phyloP scores from a whole-genome alignment of 2,888 invertebrate species.

The Tachystola acroxantha region DNA sequence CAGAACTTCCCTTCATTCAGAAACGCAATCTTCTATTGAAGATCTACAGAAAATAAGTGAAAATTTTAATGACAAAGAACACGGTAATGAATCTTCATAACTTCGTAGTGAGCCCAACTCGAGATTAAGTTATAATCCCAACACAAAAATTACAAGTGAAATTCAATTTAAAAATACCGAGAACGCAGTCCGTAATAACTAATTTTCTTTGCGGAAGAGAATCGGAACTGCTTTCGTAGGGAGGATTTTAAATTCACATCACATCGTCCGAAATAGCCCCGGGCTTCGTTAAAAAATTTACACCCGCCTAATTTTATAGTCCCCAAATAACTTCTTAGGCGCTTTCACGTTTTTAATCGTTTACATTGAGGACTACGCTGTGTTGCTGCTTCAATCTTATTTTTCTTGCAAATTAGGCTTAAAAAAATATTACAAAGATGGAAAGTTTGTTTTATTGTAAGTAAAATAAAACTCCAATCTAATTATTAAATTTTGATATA shows the following conservation, averaged over 20 bases:
- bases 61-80: too few relatives aligned
- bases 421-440: too few relatives aligned
- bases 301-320: constrained; percentile 52
- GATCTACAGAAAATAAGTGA: too few relatives aligned
- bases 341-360: constrained; percentile 42
- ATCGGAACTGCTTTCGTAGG: neutral
- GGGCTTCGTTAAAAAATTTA: constrained; percentile 42
- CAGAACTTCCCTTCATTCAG: too few relatives aligned
- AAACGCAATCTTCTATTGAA: too few relatives aligned
- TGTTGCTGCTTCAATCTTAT: neutral
- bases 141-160: constrained; percentile 13
- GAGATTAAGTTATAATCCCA: constrained; percentile 8
- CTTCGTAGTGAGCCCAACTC: too few relatives aligned
- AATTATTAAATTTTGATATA: too few relatives aligned
- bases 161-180: constrained; percentile 12
- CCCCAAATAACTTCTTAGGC: constrained; percentile 35
- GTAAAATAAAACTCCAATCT: too few relatives aligned
- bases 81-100: too few relatives aligned
- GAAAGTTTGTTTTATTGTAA: too few relatives aligned
- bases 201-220: neutral
- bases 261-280: constrained; percentile 33
- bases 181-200: constrained; percentile 9
- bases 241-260: constrained; percentile 41
- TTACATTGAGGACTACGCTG: neutral
- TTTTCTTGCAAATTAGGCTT: neutral